Conservation (phyloP, 2,888 invertebrate species). For the Eilema griseolum region DNA sequence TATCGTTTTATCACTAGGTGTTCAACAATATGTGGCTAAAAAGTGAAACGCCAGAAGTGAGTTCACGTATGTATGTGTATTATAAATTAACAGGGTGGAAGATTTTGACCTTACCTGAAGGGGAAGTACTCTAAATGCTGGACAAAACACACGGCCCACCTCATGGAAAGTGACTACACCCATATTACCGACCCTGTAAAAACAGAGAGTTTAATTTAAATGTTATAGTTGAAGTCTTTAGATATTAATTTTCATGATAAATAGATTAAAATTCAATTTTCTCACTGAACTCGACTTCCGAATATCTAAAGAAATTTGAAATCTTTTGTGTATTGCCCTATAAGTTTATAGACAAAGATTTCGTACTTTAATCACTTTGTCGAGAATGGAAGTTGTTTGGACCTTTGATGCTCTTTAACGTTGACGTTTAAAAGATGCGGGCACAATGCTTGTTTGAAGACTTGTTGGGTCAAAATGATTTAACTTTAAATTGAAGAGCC, state of each 20-base stretch:
- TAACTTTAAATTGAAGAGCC: conserved; percentile 31
- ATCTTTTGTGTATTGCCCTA: conserved; percentile 32
- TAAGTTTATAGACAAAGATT: conserved; percentile 38
- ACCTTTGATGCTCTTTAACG: conserved; percentile 37
- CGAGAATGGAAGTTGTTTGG: conserved; percentile 42
- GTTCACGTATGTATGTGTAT: too few species aligned
- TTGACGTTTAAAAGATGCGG: conserved; percentile 29
- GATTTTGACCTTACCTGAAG: too few species aligned
- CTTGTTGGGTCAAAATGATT: conserved; percentile 32
- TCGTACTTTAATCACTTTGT: conserved; percentile 44
- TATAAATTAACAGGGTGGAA: too few species aligned
- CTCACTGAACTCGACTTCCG: conserved; percentile 30
- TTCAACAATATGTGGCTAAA: too few species aligned
- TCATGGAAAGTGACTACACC: too few species aligned
- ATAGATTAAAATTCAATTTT: conserved; percentile 36
- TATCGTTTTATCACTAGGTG: too few species aligned
- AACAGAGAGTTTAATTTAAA: too few species aligned
- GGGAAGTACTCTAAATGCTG: too few species aligned
- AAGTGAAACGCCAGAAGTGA: too few species aligned
- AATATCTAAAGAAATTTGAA: conserved; percentile 33
- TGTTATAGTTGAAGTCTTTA: background rate
- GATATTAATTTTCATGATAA: conserved; percentile 8
- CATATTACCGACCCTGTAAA: too few species aligned
- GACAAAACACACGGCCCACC: too few species aligned
- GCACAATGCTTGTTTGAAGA: conserved; percentile 12